Percentiles rank a stretch among this genome's conserved stretches.
These are phyloP conservation scores for Drosophila anomalata DNA, from an alignment of 2,888 invertebrate genomes.

Conservation along the genomic window DNA sequence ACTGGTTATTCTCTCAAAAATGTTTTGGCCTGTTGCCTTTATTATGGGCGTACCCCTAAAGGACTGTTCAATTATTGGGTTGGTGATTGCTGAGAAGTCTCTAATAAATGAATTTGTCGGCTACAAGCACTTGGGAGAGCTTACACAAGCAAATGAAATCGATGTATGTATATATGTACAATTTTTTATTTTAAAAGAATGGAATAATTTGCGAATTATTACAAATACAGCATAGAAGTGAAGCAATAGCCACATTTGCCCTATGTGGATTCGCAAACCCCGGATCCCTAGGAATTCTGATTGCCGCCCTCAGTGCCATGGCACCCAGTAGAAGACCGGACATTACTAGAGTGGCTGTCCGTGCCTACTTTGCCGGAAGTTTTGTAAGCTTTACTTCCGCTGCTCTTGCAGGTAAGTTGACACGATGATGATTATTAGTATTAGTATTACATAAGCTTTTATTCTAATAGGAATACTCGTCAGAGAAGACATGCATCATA, in stretches of 20 bases:
- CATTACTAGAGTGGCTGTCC: constrained; percentile 22
- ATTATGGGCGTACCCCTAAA: constrained; percentile 81
- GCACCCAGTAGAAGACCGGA: constrained; percentile 85
- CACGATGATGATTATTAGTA: background rate
- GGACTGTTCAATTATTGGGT: constrained; percentile 89
- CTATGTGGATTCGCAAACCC: constrained; percentile 96
- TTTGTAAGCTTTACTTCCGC: constrained; percentile 62
- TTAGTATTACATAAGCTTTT: constrained; percentile 22
- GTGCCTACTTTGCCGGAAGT: constrained; percentile 39
- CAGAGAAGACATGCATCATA: background rate
- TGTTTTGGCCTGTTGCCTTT: constrained; percentile 45
- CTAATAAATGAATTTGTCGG: constrained; percentile 96
- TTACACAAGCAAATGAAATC: constrained; percentile 82
- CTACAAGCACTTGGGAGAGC: constrained; percentile 89
- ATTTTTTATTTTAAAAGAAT: too few relatives aligned
- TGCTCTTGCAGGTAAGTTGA: constrained; percentile 44
- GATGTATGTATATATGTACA: constrained; percentile 24
- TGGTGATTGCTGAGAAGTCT: constrained; percentile 93
- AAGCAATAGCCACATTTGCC: constrained; percentile 93
- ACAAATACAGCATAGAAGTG: constrained; percentile 87
- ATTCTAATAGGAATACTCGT: constrained; percentile 41
- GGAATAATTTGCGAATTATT: too few relatives aligned
- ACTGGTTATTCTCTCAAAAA: constrained; percentile 17
- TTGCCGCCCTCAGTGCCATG: constrained; percentile 90
- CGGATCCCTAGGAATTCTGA: constrained; percentile 91